Percentiles rank a stretch among this genome's conserved stretches.
Conservation (phyloP, 2,888 invertebrate species). For the Furcula furcula region DNA sequence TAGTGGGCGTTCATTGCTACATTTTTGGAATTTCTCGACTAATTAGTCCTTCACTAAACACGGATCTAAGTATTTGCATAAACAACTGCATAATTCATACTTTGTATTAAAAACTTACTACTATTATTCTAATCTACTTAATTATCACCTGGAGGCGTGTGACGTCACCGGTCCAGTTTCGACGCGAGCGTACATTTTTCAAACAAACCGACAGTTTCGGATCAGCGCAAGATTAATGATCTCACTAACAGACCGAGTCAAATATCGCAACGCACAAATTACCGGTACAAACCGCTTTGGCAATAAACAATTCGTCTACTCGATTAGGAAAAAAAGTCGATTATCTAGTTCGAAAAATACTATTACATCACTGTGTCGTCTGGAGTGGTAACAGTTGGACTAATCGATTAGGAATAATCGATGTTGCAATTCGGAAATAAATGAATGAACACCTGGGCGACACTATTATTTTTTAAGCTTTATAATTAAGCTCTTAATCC, state of each 20-base stretch:
- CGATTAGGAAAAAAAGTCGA: slow-evolving; percentile 39
- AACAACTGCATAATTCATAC: slow-evolving; percentile 21
- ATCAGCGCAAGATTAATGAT: slow-evolving; percentile 64
- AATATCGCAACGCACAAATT: slow-evolving; percentile 60
- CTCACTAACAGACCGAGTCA: slow-evolving; percentile 55
- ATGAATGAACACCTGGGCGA: neutral
- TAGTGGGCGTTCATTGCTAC: too few relatives aligned
- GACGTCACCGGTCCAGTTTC: slow-evolving; percentile 48
- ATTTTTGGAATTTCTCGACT: too few relatives aligned
- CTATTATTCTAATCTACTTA: slow-evolving; percentile 30
- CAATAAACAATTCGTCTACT: slow-evolving; percentile 54
- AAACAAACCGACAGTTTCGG: slow-evolving; percentile 64
- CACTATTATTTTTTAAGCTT: neutral
- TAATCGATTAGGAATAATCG: slow-evolving; percentile 11
- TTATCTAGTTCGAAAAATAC: slow-evolving; percentile 27
- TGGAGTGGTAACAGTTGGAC: slow-evolving; percentile 4
- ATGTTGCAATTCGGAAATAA: slow-evolving; percentile 7
- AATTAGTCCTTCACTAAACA: too few relatives aligned
- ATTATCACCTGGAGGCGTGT: slow-evolving; percentile 39
- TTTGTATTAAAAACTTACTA: slow-evolving; percentile 24
- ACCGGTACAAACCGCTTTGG: slow-evolving; percentile 52
- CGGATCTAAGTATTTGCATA: too few relatives aligned
- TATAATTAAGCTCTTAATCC: neutral
- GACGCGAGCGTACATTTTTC: slow-evolving; percentile 50
- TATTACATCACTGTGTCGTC: slow-evolving; percentile 37